phyloP scores from a whole-genome alignment of 2,888 invertebrate species.

The Nasonia oneida region DNA sequence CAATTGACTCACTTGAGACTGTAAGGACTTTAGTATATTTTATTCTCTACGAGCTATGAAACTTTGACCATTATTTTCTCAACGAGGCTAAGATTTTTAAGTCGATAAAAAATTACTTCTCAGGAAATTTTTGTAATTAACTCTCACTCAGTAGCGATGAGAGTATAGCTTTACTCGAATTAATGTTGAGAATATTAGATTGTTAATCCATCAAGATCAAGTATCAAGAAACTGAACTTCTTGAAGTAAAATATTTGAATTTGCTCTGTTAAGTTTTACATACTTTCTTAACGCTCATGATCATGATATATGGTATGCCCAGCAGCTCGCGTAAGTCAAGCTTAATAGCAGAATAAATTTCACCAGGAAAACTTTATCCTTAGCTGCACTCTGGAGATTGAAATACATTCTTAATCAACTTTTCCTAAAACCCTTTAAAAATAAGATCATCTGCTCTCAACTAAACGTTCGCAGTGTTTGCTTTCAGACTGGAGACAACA shows the following conservation, averaged over 20 bases:
- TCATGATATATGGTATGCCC: no score
- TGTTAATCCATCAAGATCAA: background rate
- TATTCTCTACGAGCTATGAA: background rate
- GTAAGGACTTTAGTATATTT: background rate
- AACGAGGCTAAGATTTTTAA: background rate
- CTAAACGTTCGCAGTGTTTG: background rate
- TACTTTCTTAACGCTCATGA: no score
- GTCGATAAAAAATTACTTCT: background rate
- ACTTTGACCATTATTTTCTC: background rate
- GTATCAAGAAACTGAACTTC: background rate
- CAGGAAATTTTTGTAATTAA: background rate
- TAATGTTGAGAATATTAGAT: no score
- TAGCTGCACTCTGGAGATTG: background rate
- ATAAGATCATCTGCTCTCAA: background rate
- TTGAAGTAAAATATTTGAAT: no score
- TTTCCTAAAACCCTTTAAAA: background rate
- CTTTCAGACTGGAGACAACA: background rate
- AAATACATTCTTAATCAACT: constrained; percentile 8
- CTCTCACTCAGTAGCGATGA: background rate
- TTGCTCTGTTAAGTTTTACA: no score
- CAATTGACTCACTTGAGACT: constrained; percentile 1
- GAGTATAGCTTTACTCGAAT: no score
- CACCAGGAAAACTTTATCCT: background rate
- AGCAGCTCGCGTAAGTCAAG: background rate
- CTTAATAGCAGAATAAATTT: background rate